A percentile compares a stretch with the other conserved stretches of the same genome.
phyloP scores from a whole-genome alignment of 2,888 invertebrate species.

The Pycnomerus fuliginosus region DNA sequence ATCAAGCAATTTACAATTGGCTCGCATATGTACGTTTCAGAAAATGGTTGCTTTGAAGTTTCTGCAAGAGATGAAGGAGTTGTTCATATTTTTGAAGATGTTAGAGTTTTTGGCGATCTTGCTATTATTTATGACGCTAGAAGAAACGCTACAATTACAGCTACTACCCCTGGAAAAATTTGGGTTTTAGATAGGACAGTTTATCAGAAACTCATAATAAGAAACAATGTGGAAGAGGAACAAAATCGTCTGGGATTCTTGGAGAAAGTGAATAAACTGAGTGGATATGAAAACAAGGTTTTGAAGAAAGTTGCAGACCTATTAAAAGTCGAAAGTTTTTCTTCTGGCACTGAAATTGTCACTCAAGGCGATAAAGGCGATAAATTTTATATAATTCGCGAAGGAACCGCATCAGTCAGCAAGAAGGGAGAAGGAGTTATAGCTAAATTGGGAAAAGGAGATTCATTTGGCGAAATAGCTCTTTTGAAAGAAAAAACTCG shows the following conservation, averaged over 20 bases:
- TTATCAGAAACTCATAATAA: conserved; percentile 87
- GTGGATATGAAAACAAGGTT: conserved; percentile 67
- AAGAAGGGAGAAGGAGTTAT: conserved; percentile 61
- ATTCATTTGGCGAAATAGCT: conserved; percentile 87
- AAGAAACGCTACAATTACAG: conserved; percentile 81
- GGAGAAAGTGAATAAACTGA: conserved; percentile 74
- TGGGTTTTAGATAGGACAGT: conserved; percentile 86
- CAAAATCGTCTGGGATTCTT: conserved; percentile 85
- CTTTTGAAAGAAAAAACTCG: conserved; percentile 71
- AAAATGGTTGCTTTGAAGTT: conserved; percentile 82
- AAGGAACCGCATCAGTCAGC: conserved; percentile 75
- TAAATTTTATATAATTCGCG: conserved; percentile 86
- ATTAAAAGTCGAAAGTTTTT: conserved; percentile 82
- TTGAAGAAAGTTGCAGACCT: conserved; percentile 83
- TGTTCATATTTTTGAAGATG: conserved; percentile 71
- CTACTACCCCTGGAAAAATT: conserved; percentile 76
- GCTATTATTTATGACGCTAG: conserved; percentile 67
- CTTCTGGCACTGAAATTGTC: conserved; percentile 73
- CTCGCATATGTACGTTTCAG: conserved; percentile 81
- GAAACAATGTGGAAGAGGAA: conserved; percentile 77
- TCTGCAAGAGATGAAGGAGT: conserved; percentile 75
- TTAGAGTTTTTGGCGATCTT: conserved; percentile 85
- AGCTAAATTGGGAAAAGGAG: conserved; percentile 69
- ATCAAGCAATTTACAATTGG: conserved; percentile 49
- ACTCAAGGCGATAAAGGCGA: conserved; percentile 83